These are phyloP conservation scores for Troilus luridus DNA, from an alignment of 2,888 invertebrate species.

Conservation along the genomic window DNA sequence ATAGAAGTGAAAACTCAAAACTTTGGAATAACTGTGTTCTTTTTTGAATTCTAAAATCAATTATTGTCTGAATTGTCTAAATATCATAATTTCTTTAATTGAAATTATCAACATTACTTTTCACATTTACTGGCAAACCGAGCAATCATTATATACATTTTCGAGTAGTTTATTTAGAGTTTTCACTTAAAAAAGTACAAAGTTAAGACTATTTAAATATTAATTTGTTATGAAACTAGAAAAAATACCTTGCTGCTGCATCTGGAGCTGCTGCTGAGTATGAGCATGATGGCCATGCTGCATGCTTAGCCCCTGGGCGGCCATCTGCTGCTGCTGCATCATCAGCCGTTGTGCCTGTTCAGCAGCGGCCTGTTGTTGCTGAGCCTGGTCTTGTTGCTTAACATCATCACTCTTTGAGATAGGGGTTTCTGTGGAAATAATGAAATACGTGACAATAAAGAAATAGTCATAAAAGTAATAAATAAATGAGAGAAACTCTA, in stretches of 20 bases:
- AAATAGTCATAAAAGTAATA: neutral
- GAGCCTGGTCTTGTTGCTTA: conserved; percentile 59
- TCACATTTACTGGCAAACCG: no score
- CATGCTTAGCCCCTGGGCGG: conserved; percentile 61
- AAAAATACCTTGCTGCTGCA: conserved; percentile 62
- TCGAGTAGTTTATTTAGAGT: no score
- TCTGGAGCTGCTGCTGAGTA: conserved; percentile 62
- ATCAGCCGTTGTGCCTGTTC: conserved; percentile 61
- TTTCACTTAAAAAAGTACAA: no score
- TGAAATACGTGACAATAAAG: neutral
- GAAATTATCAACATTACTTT: no score
- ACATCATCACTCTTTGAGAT: conserved; percentile 61
- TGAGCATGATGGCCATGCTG: conserved; percentile 62
- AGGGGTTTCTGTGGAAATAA: conserved; percentile 60
- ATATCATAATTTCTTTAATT: no score
- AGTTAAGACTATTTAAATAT: no score
- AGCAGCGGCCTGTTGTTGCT: conserved; percentile 62
- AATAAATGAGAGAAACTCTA: neutral
- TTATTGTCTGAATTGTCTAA: no score
- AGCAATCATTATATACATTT: no score
- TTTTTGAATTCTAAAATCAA: no score
- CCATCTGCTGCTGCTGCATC: conserved; percentile 59
- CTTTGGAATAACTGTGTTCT: no score
- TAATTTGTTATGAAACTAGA: neutral
- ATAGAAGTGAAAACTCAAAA: no score